Evolutionary conservation across 2,888 invertebrate genomes (phyloP).

Genomic region (Napeogenes sylphis): DNA sequence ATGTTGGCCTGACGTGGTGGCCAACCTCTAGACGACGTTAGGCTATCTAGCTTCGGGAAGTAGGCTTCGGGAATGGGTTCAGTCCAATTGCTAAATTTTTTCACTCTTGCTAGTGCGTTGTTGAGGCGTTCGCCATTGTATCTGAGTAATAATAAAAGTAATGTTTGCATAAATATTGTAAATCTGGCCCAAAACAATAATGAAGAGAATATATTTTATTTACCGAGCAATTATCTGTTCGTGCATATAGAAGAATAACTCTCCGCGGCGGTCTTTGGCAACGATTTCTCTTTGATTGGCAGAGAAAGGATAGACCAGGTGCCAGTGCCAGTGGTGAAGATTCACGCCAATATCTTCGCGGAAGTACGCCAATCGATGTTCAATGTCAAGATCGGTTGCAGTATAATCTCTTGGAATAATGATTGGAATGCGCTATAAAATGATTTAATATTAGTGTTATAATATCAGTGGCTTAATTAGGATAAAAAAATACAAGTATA

Average conservation of each 20-base stretch:
- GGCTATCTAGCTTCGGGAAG: slow-evolving; percentile 87
- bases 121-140: slow-evolving; percentile 88
- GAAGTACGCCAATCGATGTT: slow-evolving; percentile 89
- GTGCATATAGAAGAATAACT: slow-evolving; percentile 90
- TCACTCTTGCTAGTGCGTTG: slow-evolving; percentile 82
- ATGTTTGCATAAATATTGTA: background rate
- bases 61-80: slow-evolving; percentile 87
- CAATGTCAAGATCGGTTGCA: slow-evolving; percentile 87
- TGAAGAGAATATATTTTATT: background rate
- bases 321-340: slow-evolving; percentile 90
- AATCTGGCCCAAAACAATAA: background rate
- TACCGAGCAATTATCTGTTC: slow-evolving; percentile 72
- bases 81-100: slow-evolving; percentile 81
- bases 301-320: slow-evolving; percentile 85
- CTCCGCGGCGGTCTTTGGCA: slow-evolving; percentile 86
- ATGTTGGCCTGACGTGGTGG: slow-evolving; percentile 82
- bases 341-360: slow-evolving; percentile 89
- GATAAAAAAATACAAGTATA: too few species aligned
- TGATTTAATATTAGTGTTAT: slow-evolving; percentile 6
- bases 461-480: background rate
- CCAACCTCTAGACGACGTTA: slow-evolving; percentile 83
- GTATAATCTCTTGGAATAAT: slow-evolving; percentile 87
- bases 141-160: slow-evolving; percentile 41
- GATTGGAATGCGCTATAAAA: slow-evolving; percentile 76
- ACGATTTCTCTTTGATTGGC: slow-evolving; percentile 78